Evolutionary conservation across 2,113 vertebrate species (phyloP).

Genomic region (Oostethus manadensis): DNA sequence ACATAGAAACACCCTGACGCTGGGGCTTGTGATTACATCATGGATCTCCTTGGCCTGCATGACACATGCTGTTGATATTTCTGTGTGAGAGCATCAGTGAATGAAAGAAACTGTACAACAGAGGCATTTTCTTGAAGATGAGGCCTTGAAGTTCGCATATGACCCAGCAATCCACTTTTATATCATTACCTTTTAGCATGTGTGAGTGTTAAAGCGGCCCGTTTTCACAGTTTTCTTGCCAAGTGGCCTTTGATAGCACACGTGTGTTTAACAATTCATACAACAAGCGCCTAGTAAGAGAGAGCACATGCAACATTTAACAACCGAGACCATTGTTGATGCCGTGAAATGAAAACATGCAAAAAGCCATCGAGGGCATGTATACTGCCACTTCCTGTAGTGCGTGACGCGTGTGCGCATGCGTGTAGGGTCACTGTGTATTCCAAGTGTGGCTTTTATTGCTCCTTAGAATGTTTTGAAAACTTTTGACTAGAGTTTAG

Average conservation of each 20-base stretch:
- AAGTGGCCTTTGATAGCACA: conserved; percentile 48
- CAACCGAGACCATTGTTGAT: conserved; percentile 11
- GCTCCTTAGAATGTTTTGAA: too few relatives aligned
- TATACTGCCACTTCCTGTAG: conserved; percentile 32
- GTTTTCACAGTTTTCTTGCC: conserved; percentile 47
- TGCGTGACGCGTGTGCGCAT: conserved; percentile 1
- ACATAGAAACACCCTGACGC: conserved; percentile 68
- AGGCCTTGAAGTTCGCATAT: too few relatives aligned
- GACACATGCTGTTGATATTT: conserved; percentile 68
- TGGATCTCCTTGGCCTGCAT: conserved; percentile 53
- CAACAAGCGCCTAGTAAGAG: conserved; percentile 3
- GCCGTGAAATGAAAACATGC: conserved; percentile 40
- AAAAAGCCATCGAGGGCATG: conserved; percentile 15
- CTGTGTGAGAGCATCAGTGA: conserved; percentile 54
- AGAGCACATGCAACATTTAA: conserved; percentile 35
- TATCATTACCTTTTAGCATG: neutral
- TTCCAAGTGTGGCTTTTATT: conserved; percentile 23
- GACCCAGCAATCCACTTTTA: too few relatives aligned
- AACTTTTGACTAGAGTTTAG: too few relatives aligned
- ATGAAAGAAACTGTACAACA: conserved; percentile 48
- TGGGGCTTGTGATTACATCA: conserved; percentile 60
- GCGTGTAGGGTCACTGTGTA: conserved; percentile 1
- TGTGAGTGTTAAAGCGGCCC: neutral
- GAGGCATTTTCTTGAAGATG: neutral
- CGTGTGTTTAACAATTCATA: conserved; percentile 46